phyloP scores from a whole-genome alignment of 2,113 vertebrate genomes.

The Myxocyprinus asiaticus region DNA sequence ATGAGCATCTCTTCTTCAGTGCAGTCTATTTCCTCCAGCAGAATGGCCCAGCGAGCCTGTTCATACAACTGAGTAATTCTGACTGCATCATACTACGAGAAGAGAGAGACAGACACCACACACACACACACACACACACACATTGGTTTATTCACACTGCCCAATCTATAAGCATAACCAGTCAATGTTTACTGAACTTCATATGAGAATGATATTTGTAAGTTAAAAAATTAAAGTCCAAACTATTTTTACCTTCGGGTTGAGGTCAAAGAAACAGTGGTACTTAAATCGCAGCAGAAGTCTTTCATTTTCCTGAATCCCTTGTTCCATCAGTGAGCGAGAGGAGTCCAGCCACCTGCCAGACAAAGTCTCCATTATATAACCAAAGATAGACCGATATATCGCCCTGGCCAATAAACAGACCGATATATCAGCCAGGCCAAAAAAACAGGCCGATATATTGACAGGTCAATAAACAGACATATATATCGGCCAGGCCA shows the following conservation, averaged over 20 bases:
- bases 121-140: too few relatives aligned
- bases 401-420: too few relatives aligned
- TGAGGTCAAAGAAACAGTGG: constrained; percentile 96
- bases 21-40: constrained; percentile 95
- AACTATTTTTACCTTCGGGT: constrained; percentile 84
- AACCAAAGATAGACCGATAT: too few relatives aligned
- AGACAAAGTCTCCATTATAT: too few relatives aligned
- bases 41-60: constrained; percentile 92
- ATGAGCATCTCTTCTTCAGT: constrained; percentile 98
- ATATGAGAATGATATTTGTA: too few relatives aligned
- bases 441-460: too few relatives aligned
- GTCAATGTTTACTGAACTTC: too few relatives aligned
- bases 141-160: background rate
- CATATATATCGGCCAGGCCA: too few relatives aligned
- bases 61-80: constrained; percentile 97
- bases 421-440: too few relatives aligned
- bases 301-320: constrained; percentile 85
- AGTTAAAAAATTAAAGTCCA: too few relatives aligned
- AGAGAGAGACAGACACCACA: background rate
- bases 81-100: constrained; percentile 86
- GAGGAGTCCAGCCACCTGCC: constrained; percentile 95
- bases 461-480: too few relatives aligned
- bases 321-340: constrained; percentile 95
- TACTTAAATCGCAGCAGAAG: constrained; percentile 95
- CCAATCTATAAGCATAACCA: too few relatives aligned